A percentile compares a stretch with the other conserved stretches of the same genome.
phyloP scores from a whole-genome alignment of 2,113 vertebrate species.

The Aythya baeri region DNA sequence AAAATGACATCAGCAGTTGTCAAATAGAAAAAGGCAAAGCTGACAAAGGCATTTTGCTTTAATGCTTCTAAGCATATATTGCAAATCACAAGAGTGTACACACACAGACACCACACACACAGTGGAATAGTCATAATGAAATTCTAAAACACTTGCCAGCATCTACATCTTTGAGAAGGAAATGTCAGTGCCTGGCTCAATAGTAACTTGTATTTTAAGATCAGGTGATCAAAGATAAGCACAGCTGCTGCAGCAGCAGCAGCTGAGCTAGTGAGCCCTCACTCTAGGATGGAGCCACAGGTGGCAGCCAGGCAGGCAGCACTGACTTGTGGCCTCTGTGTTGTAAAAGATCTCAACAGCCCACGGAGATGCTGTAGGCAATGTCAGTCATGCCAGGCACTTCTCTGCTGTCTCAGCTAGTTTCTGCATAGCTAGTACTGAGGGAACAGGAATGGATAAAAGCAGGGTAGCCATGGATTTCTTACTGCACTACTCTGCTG shows the following conservation, averaged over 20 bases:
- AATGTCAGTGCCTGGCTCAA: background rate
- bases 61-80: background rate
- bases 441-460: background rate
- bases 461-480: background rate
- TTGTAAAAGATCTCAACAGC: background rate
- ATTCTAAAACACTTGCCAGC: background rate
- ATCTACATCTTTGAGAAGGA: background rate
- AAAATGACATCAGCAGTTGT: background rate
- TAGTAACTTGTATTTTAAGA: background rate
- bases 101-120: rapidly evolving
- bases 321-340: background rate
- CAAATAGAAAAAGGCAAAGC: slow-evolving; percentile 9
- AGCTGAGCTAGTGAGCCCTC: background rate
- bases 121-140: background rate
- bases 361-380: background rate
- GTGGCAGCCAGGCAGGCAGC: background rate
- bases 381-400: background rate
- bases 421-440: background rate
- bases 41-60: background rate
- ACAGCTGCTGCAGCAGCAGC: background rate
- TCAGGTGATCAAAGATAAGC: background rate
- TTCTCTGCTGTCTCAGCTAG: background rate
- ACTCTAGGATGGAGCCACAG: background rate
- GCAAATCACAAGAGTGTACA: background rate
- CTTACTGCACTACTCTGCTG: background rate